phyloP scores from a whole-genome alignment of 1,140 invertebrate species.

The Zaprionus capensis region DNA sequence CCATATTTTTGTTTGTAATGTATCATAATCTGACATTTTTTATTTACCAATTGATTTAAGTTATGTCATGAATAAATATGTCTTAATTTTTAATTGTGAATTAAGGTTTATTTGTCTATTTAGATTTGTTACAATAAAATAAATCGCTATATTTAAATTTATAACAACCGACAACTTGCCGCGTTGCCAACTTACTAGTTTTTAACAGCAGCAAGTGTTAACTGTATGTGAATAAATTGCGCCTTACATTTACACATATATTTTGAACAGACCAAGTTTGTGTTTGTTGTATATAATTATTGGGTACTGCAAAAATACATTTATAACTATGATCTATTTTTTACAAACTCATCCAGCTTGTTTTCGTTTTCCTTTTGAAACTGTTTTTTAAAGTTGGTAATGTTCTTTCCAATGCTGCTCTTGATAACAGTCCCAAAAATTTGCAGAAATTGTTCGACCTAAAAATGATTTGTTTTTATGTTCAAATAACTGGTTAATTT shows the following conservation, averaged over 20 bases:
- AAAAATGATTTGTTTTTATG: background rate
- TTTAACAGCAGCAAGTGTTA: background rate
- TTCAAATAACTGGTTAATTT: background rate
- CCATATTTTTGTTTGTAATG: background rate
- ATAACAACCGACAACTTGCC: background rate
- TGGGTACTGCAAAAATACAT: background rate
- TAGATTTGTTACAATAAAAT: background rate
- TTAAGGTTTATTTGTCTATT: background rate
- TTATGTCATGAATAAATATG: background rate
- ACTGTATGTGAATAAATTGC: background rate
- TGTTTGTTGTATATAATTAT: conserved; percentile 14
- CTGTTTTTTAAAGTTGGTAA: conserved; percentile 48
- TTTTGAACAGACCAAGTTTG: conserved; percentile 2
- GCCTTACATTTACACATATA: background rate
- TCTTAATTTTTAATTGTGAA: background rate
- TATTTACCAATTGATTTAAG: background rate
- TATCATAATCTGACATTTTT: background rate
- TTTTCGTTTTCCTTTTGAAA: conserved; percentile 47
- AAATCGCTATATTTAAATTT: background rate
- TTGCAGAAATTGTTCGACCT: conserved; percentile 65
- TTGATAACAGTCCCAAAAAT: conserved; percentile 55
- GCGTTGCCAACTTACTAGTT: conserved; percentile 10
- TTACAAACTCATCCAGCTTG: conserved; percentile 47
- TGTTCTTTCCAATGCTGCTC: conserved; percentile 46
- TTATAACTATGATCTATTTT: conserved; percentile 35